Conservation (phyloP, 2,797 vertebrate species). For the Erethizon dorsatum region DNA sequence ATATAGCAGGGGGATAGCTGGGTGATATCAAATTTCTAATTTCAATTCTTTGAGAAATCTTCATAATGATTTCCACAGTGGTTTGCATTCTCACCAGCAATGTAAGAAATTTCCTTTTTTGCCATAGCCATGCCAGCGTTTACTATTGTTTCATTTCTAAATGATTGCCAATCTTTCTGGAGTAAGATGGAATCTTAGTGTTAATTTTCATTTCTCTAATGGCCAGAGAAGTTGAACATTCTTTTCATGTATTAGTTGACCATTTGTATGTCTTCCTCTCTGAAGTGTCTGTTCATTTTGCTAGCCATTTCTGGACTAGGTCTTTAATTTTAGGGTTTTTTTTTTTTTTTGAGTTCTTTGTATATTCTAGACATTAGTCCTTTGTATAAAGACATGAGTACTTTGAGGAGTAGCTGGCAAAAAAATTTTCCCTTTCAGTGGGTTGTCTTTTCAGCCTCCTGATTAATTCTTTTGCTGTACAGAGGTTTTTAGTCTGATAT, state of each 20-base stretch:
- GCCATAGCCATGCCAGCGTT: not conserved
- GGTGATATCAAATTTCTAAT: not conserved
- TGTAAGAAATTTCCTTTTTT: not conserved
- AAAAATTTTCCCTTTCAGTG: not conserved
- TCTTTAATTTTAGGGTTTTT: not conserved
- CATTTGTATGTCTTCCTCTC: not conserved
- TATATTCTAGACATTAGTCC: not conserved
- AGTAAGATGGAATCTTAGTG: not conserved
- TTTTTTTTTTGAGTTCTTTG: not conserved
- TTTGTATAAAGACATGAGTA: not conserved
- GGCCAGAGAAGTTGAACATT: not conserved
- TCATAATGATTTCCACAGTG: not conserved
- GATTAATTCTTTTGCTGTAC: not conserved
- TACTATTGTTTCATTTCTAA: not conserved
- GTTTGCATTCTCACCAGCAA: not conserved
- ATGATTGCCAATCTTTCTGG: not conserved
- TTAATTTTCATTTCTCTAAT: not conserved
- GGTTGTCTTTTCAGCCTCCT: not conserved
- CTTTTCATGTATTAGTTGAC: not conserved
- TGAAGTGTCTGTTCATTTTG: not conserved
- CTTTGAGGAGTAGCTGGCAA: not conserved
- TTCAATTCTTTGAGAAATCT: not conserved
- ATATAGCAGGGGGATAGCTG: not conserved
- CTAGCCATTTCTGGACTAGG: not conserved
- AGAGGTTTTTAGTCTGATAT: not conserved